Evolutionary conservation across 2,797 vertebrate genomes (phyloP).

Genomic region (Chiloscyllium punctatum): DNA sequence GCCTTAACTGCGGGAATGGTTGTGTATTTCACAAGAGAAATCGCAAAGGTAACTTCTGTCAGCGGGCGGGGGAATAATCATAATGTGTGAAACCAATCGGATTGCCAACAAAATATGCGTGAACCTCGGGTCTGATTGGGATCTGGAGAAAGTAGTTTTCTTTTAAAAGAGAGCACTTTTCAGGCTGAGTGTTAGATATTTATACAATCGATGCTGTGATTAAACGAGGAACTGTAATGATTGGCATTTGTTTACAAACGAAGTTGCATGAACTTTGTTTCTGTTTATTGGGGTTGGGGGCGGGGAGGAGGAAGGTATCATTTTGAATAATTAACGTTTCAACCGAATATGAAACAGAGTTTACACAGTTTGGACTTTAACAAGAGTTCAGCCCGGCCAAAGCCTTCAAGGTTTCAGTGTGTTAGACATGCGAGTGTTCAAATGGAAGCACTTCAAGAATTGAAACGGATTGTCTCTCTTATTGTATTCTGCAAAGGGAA

Average conservation of each 20-base stretch:
- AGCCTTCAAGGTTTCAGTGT: neutral
- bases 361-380: neutral
- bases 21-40: slow-evolving; percentile 74
- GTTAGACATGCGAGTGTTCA: too few species aligned
- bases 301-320: neutral
- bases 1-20: slow-evolving; percentile 73
- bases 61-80: neutral
- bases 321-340: neutral
- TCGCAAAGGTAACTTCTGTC: slow-evolving; percentile 66
- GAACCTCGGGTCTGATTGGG: neutral
- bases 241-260: neutral
- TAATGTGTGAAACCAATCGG: neutral
- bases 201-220: neutral
- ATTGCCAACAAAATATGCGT: neutral
- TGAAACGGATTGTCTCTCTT: neutral
- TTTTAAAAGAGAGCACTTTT: neutral
- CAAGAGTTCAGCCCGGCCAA: neutral
- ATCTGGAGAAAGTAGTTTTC: neutral
- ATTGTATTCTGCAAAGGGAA: neutral
- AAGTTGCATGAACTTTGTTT: neutral
- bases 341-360: neutral
- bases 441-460: neutral
- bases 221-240: neutral
- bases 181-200: neutral
- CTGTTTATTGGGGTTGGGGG: neutral